phyloP scores from a whole-genome alignment of 2,797 vertebrate genomes.

The Enteromius trimaculatus region DNA sequence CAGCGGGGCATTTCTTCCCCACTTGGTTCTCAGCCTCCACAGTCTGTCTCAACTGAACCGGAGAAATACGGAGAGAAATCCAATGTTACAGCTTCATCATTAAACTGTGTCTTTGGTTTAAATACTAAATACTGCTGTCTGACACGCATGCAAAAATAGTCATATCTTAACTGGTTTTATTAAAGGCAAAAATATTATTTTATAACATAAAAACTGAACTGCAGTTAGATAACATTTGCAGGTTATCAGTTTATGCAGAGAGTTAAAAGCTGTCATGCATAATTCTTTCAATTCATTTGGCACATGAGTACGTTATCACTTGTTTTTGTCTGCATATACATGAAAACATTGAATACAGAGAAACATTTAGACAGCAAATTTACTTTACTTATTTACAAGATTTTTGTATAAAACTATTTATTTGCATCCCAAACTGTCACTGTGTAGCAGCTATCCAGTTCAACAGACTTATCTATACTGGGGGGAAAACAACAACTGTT shows the following conservation, averaged over 20 bases:
- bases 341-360: neutral
- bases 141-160: neutral
- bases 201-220: neutral
- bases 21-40: slow-evolving; percentile 5
- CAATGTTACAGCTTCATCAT: neutral
- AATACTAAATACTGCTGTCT: neutral
- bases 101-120: neutral
- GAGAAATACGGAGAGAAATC: neutral
- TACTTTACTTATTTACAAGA: too few relatives aligned
- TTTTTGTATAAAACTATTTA: neutral
- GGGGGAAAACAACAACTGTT: neutral
- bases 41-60: slow-evolving; percentile 15
- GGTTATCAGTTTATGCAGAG: neutral
- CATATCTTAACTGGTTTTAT: neutral
- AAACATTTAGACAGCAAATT: neutral
- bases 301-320: neutral
- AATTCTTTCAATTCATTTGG: neutral
- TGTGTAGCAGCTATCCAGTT: neutral
- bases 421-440: neutral
- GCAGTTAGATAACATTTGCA: neutral
- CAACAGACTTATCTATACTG: neutral
- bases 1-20: slow-evolving; percentile 7
- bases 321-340: neutral
- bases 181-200: neutral
- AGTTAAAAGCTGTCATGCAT: neutral